Evolutionary conservation across 2,888 invertebrate species (phyloP).

Genomic region (Netelia inedita): DNA sequence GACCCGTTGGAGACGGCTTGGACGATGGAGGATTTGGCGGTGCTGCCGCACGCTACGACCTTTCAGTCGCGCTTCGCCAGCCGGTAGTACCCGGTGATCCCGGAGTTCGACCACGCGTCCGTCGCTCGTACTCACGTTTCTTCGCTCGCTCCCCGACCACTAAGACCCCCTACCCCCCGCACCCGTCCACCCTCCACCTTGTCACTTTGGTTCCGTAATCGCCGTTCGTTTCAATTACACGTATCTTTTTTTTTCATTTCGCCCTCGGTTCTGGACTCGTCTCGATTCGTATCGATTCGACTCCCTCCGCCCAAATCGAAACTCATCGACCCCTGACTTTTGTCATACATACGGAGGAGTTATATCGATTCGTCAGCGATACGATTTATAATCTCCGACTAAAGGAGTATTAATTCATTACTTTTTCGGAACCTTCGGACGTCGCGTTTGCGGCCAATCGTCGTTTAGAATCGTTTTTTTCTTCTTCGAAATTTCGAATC

Average conservation of each 20-base stretch:
- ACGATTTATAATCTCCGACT: too few species aligned
- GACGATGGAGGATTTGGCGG: conserved; percentile 37
- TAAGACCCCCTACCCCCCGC: not conserved
- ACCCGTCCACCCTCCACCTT: too few species aligned
- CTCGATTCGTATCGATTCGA: too few species aligned
- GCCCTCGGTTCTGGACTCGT: too few species aligned
- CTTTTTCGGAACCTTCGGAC: too few species aligned
- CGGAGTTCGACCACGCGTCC: conserved; percentile 41
- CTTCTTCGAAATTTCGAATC: not conserved
- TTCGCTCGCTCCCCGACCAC: not conserved
- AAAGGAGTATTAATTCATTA: too few species aligned
- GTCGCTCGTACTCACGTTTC: not conserved
- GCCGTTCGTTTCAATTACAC: too few species aligned
- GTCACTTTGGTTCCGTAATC: too few species aligned
- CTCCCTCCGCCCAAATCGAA: too few species aligned
- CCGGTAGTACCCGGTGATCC: conserved; percentile 54
- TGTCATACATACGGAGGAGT: too few species aligned
- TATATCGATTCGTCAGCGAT: too few species aligned
- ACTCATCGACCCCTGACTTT: too few species aligned
- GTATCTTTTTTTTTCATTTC: not conserved
- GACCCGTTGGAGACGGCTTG: conserved; percentile 25
- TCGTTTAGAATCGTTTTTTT: not conserved
- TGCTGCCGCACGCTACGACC: conserved; percentile 38
- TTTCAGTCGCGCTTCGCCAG: conserved; percentile 60
- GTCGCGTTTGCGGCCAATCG: not conserved